phyloP scores from a whole-genome alignment of 1,140 invertebrate genomes.

The Holotrichia oblita region DNA sequence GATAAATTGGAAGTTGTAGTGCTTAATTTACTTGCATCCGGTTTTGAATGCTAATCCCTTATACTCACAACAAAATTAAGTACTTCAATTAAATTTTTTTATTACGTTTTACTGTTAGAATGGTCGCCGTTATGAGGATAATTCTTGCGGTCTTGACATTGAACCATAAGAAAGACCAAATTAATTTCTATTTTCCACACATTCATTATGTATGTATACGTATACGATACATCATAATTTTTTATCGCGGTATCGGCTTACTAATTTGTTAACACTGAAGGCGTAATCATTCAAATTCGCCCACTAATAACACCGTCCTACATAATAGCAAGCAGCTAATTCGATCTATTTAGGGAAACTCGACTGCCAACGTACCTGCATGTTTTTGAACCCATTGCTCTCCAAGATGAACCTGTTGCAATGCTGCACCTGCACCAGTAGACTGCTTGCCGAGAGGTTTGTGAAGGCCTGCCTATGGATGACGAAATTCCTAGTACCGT shows the following conservation, averaged over 20 bases:
- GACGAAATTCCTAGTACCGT: slow-evolving; percentile 62
- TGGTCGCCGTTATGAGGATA: not conserved
- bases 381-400: slow-evolving; percentile 66
- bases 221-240: not conserved
- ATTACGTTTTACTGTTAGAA: not conserved
- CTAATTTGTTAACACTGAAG: slow-evolving; percentile 7
- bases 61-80: no score
- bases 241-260: not conserved
- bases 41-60: no score
- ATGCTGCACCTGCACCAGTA: slow-evolving; percentile 65
- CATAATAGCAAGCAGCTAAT: not conserved
- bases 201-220: not conserved
- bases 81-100: not conserved
- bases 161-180: not conserved
- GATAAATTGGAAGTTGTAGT: no score
- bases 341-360: not conserved
- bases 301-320: not conserved
- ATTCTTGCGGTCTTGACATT: not conserved
- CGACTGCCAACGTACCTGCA: slow-evolving; percentile 54
- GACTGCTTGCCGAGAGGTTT: slow-evolving; percentile 64
- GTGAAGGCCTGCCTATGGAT: slow-evolving; percentile 66
- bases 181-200: not conserved
- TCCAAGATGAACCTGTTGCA: slow-evolving; percentile 66
- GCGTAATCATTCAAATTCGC: not conserved
- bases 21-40: no score